Base-by-base conservation (phyloP, 2,797 vertebrate genomes). In the Poeciliopsis gracilis region DNA sequence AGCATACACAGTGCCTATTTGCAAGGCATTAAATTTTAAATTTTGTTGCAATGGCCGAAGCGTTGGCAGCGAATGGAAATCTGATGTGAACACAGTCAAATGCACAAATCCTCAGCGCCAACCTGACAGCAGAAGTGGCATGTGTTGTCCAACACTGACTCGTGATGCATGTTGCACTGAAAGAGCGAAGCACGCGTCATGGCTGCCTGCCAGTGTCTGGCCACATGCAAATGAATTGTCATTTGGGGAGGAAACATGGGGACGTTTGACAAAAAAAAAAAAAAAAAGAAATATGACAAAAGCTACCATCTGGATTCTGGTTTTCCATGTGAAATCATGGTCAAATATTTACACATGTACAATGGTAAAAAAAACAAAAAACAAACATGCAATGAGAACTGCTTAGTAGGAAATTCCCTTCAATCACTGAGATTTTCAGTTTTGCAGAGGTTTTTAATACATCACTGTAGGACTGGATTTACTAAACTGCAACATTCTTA, bases 21-120 rank as follows among this genome's bases (percentile, higher is more conserved):
- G 94, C 94, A 96, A 96, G 96, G 95, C 96, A 96, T 96, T 97
- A 94, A 97, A 97, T 98, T 97, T 97, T 95, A 97, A 97, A 97
- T 95, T 95, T 95, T 94, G 89, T 94, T 95, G 95, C 91, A 79
- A 55, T 89, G 93, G 92, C 89, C 89, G 86, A 96, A 85, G 94
- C 96, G 94, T 95, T 96, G 95, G 94, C 95, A 97, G 96, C 95
- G 88, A 84, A 84, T 92, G 93, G 95, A 95, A 86, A 94, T 90
- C 95, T 94, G 81, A 88, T 77, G 63, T 73, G 28, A 73, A 49
- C 77, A 77, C 76, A 84, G 49, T 77, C 75, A 77, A 38, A 83
- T 28, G 67, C 41, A 79, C 51, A 75, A 72, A 80, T 73, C 71
- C 59, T 25, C 76, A 69, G 66, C 12, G 76, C 77, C 89, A 83